Conservation (phyloP, 2,113 vertebrate genomes). For the Lasiurus cinereus region DNA sequence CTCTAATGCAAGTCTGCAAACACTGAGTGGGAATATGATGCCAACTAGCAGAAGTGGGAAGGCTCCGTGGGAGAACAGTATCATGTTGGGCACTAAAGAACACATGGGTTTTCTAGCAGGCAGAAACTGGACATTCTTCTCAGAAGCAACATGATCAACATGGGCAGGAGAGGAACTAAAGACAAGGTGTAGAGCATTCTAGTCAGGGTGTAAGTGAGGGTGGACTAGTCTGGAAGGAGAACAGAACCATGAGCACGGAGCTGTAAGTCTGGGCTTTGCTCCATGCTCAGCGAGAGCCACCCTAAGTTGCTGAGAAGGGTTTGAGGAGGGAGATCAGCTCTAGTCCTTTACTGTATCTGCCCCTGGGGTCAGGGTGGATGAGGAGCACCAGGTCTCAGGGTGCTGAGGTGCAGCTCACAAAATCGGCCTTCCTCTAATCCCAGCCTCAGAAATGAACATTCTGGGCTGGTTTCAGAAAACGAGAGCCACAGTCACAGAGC, state of each 20-base stretch:
- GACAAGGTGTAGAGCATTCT: rapidly evolving
- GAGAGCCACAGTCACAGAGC: neutral
- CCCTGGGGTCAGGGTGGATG: too few species aligned
- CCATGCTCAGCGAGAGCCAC: neutral
- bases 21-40: neutral
- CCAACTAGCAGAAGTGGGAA: neutral
- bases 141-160: neutral
- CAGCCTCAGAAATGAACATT: neutral
- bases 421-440: neutral
- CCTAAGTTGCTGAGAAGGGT: neutral
- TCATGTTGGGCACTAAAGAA: rapidly evolving
- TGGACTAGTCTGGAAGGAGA: neutral
- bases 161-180: neutral
- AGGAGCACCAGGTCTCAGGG: neutral
- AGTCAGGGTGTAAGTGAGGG: neutral
- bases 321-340: neutral
- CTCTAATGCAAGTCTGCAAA: neutral
- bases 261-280: neutral
- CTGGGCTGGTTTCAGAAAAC: neutral
- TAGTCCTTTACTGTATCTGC: neutral
- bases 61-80: neutral
- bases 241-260: rapidly evolving
- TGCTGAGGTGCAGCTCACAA: neutral
- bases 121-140: neutral
- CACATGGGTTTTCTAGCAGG: neutral